Evolutionary conservation across 2,797 vertebrate genomes (phyloP).

Genomic region (Paramormyrops hopkinsi): DNA sequence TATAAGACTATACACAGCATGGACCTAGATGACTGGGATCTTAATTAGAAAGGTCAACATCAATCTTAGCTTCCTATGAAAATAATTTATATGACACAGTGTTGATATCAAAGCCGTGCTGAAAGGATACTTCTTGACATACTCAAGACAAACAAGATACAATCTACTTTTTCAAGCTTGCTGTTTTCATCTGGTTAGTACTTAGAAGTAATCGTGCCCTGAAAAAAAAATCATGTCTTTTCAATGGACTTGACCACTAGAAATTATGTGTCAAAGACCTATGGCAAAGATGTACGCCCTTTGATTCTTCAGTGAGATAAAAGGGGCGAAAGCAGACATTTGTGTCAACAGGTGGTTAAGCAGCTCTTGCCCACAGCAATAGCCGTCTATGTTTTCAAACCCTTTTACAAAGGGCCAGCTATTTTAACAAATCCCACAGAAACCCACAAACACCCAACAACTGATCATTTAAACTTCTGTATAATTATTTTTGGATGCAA

Average conservation of each 20-base stretch:
- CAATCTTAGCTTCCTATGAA: not conserved
- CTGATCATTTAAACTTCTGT: conserved; percentile 54
- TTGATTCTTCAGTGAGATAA: conserved; percentile 56
- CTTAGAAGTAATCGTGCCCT: not conserved
- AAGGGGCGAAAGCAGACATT: conserved; percentile 55
- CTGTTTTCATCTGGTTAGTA: not conserved
- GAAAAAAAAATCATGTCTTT: not conserved
- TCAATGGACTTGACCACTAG: not conserved
- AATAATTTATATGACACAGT: not conserved
- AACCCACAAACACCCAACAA: conserved; percentile 62
- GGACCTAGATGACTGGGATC: not conserved
- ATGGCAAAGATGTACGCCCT: conserved; percentile 30
- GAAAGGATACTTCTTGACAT: not conserved
- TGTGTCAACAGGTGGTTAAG: conserved; percentile 59
- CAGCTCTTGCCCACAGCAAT: conserved; percentile 46
- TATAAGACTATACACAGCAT: not conserved
- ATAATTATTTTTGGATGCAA: conserved; percentile 63
- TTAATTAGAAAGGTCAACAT: not conserved
- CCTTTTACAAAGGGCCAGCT: conserved; percentile 48
- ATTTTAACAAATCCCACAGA: conserved; percentile 67
- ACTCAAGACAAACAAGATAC: not conserved
- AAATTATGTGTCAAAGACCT: not conserved
- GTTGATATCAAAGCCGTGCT: not conserved
- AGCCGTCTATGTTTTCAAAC: conserved; percentile 42
- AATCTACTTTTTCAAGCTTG: not conserved